Percentiles rank a stretch among this genome's conserved stretches.
phyloP scores from a whole-genome alignment of 2,888 invertebrate species.

The Melolontha melolontha region DNA sequence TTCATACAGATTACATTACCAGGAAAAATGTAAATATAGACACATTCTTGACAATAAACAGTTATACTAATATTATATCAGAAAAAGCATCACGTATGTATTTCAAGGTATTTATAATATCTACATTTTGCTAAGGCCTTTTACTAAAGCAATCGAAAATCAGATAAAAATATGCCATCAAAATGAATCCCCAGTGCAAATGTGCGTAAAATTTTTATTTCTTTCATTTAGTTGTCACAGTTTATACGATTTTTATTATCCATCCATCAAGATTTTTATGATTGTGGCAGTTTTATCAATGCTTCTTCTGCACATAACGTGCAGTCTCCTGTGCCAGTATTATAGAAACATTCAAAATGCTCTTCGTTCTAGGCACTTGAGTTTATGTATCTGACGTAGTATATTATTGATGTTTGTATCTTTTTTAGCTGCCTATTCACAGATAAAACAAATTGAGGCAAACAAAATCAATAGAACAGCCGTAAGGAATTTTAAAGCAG shows the following conservation, averaged over 20 bases:
- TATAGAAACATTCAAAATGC: constrained; percentile 3
- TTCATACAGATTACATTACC: no score
- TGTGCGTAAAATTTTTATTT: constrained; percentile 8
- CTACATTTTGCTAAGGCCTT: not conserved
- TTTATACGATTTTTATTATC: constrained; percentile 6
- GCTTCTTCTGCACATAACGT: not conserved
- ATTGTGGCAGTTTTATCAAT: constrained; percentile 12
- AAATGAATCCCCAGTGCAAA: not conserved
- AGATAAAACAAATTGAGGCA: not conserved
- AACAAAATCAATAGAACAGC: not conserved
- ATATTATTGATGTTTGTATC: not conserved
- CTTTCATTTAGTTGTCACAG: constrained; percentile 7
- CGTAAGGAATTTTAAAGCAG: no score
- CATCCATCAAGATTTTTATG: not conserved
- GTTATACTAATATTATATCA: no score
- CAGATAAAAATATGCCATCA: no score
- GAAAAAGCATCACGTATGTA: no score
- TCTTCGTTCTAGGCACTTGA: not conserved
- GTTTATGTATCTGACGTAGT: not conserved
- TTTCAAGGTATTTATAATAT: not conserved
- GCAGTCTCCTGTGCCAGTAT: not conserved
- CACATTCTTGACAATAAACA: no score
- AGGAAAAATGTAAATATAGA: no score
- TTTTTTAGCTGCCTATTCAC: not conserved
- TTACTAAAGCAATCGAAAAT: no score